Base-by-base conservation (phyloP, 2,797 vertebrate species). In the Periparus ater region DNA sequence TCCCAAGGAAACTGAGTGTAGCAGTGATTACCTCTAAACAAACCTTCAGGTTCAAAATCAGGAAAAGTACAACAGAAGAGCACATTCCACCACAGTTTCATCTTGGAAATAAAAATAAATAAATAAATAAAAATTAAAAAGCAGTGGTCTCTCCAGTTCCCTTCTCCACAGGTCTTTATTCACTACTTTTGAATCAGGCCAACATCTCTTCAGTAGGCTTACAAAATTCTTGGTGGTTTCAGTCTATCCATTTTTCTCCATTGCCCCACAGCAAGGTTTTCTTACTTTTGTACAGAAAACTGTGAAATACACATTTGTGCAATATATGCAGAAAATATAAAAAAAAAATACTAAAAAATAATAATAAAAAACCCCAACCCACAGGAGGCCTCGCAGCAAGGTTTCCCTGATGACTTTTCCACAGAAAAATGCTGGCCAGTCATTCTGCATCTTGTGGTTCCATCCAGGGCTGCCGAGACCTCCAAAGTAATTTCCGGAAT, bases 131-230 rank as follows among this genome's bases (percentile, higher is more conserved):
- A 42, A 17, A 7, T 42, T 42, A 50, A 40, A 80, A 84, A 9
- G 0, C 6, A 27, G 20, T 12, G 6, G 45, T 63, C 0, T 1
- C 5, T 67, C 7, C 5, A 13, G 19, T 10, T 42, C 22, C 40
- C 22, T 17, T 50, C 23, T 57, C 22, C 34, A 45, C 14, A 17
- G 13, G 5, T 81, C 36, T 26, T 63, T 61, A 65, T 42, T 20
- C 6, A 38, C 10, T 34, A 3, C 9, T 76, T 11, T 8, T 29
- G 19, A 21, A 45, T 60, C 23, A 57, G n/a, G 4, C 7, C 36
- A 60, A 19, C 1, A 2, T 9, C 13, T 92, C 25, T 36, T 62
- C 47, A 25, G 7, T 0, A 7, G 14, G 8, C 20, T 83, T 23
- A 22, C 21, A 17, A 44, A 67, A 21, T 51, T 66, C 25, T 40